phyloP scores from a whole-genome alignment of 2,113 vertebrate genomes.

The Chinchilla lanigera region DNA sequence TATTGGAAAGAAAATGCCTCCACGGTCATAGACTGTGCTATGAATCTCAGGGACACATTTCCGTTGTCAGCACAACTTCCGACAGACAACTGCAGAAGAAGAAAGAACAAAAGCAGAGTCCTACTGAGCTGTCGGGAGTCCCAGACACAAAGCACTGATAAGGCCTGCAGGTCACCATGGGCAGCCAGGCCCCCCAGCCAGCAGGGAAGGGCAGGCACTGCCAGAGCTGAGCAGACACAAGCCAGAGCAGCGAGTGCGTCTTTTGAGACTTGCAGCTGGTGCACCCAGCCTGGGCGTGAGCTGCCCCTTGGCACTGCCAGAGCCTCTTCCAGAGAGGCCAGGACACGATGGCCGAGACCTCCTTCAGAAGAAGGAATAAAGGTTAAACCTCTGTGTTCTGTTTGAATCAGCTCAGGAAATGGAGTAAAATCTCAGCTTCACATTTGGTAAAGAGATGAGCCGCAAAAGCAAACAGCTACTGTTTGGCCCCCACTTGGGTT shows the following conservation, averaged over 20 bases:
- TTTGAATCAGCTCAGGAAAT: neutral
- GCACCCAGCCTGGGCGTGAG: neutral
- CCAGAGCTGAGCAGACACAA: slow-evolving; percentile 46
- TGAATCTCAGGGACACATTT: neutral
- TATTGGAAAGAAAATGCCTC: neutral
- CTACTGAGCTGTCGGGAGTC: neutral
- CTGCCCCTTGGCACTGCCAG: neutral
- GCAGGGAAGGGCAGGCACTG: neutral
- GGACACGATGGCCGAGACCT: neutral
- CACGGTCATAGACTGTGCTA: neutral
- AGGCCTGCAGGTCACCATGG: slow-evolving; percentile 41
- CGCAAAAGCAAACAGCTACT: neutral
- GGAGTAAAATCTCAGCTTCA: neutral
- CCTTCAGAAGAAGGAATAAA: neutral
- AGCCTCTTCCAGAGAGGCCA: neutral
- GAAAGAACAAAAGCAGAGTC: neutral
- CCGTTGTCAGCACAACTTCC: neutral
- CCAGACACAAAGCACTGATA: slow-evolving; percentile 59
- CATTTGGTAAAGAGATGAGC: neutral
- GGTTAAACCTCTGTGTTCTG: neutral
- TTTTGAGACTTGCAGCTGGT: slow-evolving; percentile 14
- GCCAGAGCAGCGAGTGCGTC: slow-evolving; percentile 13
- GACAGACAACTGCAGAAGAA: neutral
- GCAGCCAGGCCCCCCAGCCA: slow-evolving; percentile 36
- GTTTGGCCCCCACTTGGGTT: neutral